These are phyloP conservation scores for Babyrousa celebensis DNA, from an alignment of 2,797 vertebrate species.

Conservation along the genomic window DNA sequence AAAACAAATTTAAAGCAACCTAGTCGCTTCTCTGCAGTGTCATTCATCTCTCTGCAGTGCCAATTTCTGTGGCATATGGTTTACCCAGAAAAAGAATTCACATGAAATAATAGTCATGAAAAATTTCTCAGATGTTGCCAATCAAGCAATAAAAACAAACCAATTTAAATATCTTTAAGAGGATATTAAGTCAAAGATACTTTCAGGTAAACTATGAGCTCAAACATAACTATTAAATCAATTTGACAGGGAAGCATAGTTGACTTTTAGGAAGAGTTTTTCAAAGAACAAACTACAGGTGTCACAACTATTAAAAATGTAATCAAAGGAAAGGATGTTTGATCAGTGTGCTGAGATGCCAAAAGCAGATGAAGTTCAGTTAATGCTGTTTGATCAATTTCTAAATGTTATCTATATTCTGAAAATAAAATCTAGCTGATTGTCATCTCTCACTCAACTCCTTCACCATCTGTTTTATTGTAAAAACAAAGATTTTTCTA, in stretches of 20 bases:
- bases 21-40: slow-evolving; percentile 40
- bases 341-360: slow-evolving; percentile 3
- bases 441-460: slow-evolving; percentile 75
- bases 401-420: slow-evolving; percentile 54
- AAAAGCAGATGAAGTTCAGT: slow-evolving; percentile 56
- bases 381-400: slow-evolving; percentile 65
- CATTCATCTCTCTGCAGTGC: slow-evolving; percentile 39
- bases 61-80: slow-evolving; percentile 55
- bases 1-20: slow-evolving; percentile 54
- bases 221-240: slow-evolving; percentile 25
- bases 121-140: slow-evolving; percentile 14
- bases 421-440: slow-evolving; percentile 74
- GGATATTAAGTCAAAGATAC: slow-evolving; percentile 64
- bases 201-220: slow-evolving; percentile 55
- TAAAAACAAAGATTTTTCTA: slow-evolving; percentile 43
- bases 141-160: slow-evolving; percentile 60
- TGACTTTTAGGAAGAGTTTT: slow-evolving; percentile 31
- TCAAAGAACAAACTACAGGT: slow-evolving; percentile 68
- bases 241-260: slow-evolving; percentile 37
- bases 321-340: slow-evolving; percentile 31
- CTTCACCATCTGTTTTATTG: slow-evolving; percentile 18
- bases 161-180: slow-evolving; percentile 56
- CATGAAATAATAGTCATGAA: slow-evolving; percentile 58
- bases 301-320: slow-evolving; percentile 33
- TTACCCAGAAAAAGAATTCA: slow-evolving; percentile 60